Evolutionary conservation across 2,888 invertebrate genomes (phyloP).

Genomic region (Drosophila fungiperda): DNA sequence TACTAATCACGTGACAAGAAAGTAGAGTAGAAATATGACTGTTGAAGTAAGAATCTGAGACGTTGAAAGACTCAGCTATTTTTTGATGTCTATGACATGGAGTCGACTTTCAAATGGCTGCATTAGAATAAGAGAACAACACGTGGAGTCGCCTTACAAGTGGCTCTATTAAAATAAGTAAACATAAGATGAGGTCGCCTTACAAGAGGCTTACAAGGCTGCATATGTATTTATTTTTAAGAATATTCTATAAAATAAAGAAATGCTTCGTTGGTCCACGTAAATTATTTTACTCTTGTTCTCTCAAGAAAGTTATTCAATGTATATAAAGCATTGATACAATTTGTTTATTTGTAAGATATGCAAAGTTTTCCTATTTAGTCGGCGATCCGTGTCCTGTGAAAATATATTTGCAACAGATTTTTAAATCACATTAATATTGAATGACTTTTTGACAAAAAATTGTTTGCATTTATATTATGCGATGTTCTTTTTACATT

Average conservation of each 20-base stretch:
- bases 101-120: no score
- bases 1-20: conserved; percentile 58
- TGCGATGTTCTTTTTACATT: conserved; percentile 53
- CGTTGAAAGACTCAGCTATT: no score
- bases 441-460: neutral
- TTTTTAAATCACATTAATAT: neutral
- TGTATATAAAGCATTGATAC: conserved; percentile 17
- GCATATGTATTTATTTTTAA: no score
- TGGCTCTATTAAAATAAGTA: no score
- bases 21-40: neutral
- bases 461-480: conserved; percentile 42
- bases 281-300: conserved; percentile 46
- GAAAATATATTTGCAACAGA: neutral
- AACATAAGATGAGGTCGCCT: no score
- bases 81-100: no score
- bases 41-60: no score
- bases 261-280: conserved; percentile 35
- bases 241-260: no score
- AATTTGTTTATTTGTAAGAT: conserved; percentile 24
- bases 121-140: no score
- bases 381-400: conserved; percentile 30
- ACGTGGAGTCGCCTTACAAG: no score
- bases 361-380: conserved; percentile 7
- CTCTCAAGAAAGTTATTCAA: conserved; percentile 26
- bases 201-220: no score